phyloP scores from a whole-genome alignment of 2,113 vertebrate species.

The Ivindomyrus marchei region DNA sequence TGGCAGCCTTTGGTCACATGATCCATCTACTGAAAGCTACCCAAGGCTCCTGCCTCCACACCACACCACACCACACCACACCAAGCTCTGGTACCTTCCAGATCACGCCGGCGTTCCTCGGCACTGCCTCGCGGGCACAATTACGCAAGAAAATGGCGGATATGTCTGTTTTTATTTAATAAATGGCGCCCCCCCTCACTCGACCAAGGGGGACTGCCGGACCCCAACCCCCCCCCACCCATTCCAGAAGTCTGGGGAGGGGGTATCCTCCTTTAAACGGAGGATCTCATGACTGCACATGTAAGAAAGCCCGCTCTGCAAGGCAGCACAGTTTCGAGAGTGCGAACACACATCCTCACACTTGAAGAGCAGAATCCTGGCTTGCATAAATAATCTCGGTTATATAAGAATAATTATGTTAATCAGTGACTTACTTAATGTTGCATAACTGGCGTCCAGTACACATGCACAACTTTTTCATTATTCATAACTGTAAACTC shows the following conservation, averaged over 20 bases:
- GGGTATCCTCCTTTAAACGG: neutral
- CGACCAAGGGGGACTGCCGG: neutral
- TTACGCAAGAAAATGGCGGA: neutral
- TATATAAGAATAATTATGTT: conserved; percentile 34
- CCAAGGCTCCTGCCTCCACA: neutral
- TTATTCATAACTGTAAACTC: conserved; percentile 62
- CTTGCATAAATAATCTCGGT: conserved; percentile 24
- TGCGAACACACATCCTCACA: neutral
- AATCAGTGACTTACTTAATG: conserved; percentile 35
- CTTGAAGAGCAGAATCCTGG: conserved; percentile 11
- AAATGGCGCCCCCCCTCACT: neutral
- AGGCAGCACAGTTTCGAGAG: neutral
- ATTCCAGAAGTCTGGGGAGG: neutral
- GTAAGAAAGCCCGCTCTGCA: neutral
- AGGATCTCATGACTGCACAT: conserved; percentile 44
- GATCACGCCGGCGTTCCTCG: neutral
- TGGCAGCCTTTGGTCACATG: neutral
- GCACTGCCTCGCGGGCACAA: neutral
- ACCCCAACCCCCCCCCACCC: neutral
- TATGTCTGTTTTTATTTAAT: neutral
- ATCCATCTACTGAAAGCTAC: neutral
- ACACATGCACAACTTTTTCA: conserved; percentile 52
- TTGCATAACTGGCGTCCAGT: conserved; percentile 44
- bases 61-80: neutral
- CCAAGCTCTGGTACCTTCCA: neutral